A percentile compares a stretch with the other conserved stretches of the same genome.
phyloP scores from a whole-genome alignment of 2,113 vertebrate species.

The Pogonocichla stellata region DNA sequence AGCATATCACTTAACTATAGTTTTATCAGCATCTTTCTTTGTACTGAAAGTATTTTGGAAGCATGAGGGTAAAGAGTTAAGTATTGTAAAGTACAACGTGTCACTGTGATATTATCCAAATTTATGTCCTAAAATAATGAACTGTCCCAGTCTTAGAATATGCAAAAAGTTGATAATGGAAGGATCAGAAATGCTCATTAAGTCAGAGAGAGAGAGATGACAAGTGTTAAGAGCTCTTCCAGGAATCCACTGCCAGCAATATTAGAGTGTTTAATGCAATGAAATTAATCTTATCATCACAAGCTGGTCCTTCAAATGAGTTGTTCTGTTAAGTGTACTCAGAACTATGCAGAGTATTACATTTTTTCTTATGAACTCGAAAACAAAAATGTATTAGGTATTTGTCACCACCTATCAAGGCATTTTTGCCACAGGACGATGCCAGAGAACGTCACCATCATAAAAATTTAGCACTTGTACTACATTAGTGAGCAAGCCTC shows the following conservation, averaged over 20 bases:
- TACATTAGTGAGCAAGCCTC: neutral
- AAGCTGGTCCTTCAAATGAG: neutral
- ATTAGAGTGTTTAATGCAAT: neutral
- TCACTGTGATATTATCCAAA: neutral
- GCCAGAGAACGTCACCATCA: neutral
- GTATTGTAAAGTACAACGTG: neutral
- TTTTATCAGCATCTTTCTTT: neutral
- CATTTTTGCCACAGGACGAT: neutral
- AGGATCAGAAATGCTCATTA: neutral
- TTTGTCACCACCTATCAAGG: neutral
- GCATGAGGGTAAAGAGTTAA: neutral
- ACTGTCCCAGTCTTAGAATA: neutral
- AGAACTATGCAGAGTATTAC: neutral
- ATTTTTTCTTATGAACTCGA: neutral
- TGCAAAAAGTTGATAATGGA: neutral
- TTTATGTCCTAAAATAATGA: neutral
- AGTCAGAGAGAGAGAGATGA: neutral
- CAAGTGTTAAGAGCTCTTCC: neutral
- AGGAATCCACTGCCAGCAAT: neutral
- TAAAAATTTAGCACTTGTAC: neutral
- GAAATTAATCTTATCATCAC: neutral
- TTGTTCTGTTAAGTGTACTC: neutral
- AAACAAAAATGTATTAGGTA: neutral
- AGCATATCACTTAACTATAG: neutral
- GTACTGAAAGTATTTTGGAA: neutral